phyloP scores from a whole-genome alignment of 2,888 invertebrate species.

The Sialis lutaria region DNA sequence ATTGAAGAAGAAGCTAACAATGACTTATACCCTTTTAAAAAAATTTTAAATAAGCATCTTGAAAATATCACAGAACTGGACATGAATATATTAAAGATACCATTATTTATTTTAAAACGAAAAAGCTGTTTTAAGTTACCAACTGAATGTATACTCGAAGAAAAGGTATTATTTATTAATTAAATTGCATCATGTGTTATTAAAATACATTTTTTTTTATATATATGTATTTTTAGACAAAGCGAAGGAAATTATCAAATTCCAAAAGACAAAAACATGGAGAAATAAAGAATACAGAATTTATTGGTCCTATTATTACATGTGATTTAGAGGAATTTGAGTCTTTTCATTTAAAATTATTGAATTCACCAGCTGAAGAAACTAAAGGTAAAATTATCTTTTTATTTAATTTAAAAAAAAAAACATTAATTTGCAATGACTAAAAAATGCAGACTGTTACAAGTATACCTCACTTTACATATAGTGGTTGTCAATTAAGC shows the following conservation, averaged over 20 bases:
- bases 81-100: slow-evolving; percentile 1
- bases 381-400: not conserved
- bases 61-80: not conserved
- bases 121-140: not conserved
- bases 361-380: not conserved
- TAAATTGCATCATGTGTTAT: not conserved
- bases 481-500: too few relatives aligned
- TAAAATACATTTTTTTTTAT: not conserved
- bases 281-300: not conserved
- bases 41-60: too few relatives aligned
- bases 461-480: too few relatives aligned
- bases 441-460: not conserved
- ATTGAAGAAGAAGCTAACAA: too few relatives aligned
- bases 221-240: not conserved
- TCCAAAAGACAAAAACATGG: not conserved
- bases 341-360: not conserved
- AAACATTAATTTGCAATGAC: not conserved
- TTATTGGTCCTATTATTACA: not conserved
- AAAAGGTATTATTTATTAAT: not conserved
- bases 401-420: not conserved
- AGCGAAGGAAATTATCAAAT: not conserved
- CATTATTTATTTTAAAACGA: not conserved
- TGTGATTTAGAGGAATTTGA: not conserved
- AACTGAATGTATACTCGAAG: not conserved
- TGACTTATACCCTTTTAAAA: too few relatives aligned